These are phyloP conservation scores for Dendroctonus valens DNA, from an alignment of 1,140 invertebrate species.

Conservation along the genomic window DNA sequence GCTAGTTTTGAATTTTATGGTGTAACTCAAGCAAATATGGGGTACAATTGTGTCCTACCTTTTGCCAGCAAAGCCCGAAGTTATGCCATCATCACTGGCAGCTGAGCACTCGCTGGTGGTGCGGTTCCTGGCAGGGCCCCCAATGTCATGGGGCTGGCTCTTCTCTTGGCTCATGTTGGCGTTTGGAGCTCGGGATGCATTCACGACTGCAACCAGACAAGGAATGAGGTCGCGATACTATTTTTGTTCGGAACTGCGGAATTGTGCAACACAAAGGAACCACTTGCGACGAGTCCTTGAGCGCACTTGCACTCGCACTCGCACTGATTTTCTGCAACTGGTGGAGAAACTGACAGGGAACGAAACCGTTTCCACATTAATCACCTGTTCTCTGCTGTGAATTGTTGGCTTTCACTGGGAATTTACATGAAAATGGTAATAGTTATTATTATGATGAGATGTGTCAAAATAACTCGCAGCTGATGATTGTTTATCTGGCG, in stretches of 20 bases:
- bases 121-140: slow-evolving; percentile 37
- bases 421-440: too few species aligned
- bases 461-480: too few species aligned
- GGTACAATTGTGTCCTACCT: slow-evolving; percentile 29
- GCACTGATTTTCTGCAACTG: too few species aligned
- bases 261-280: slow-evolving; percentile 8
- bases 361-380: too few species aligned
- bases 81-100: slow-evolving; percentile 46
- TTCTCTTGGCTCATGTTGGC: slow-evolving; percentile 35
- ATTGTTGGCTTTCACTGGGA: too few species aligned
- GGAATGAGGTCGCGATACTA: slow-evolving; percentile 13
- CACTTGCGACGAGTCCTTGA: too few species aligned
- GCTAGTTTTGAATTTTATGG: background rate
- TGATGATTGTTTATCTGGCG: too few species aligned
- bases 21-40: background rate
- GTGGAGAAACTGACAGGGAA: too few species aligned
- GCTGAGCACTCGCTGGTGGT: slow-evolving; percentile 47
- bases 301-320: too few species aligned
- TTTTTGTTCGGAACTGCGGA: slow-evolving; percentile 9
- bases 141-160: slow-evolving; percentile 39
- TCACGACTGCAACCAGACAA: background rate
- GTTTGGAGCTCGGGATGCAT: background rate
- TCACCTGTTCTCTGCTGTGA: too few species aligned
- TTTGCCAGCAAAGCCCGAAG: slow-evolving; percentile 36
- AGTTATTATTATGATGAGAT: too few species aligned